Percentiles rank a stretch among this genome's conserved stretches.
Conservation (phyloP, 2,888 invertebrate genomes). For the Oxystoma pomonae region DNA sequence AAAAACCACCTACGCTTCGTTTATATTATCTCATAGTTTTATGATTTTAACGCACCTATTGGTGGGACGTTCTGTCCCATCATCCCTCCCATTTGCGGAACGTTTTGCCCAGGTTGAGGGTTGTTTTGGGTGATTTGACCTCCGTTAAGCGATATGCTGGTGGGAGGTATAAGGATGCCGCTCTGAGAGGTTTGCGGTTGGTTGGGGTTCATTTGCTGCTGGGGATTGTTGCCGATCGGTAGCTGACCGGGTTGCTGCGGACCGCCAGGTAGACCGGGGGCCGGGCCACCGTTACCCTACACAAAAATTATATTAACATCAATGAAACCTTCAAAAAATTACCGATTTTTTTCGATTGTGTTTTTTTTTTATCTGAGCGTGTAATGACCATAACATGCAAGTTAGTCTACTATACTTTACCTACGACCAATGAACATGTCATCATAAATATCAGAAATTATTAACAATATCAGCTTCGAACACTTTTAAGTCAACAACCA, state of each 20-base stretch:
- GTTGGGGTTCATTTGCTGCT: conserved; percentile 38
- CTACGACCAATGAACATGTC: too few relatives aligned
- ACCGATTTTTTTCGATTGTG: too few relatives aligned
- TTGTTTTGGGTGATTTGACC: conserved; percentile 56
- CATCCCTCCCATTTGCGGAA: conserved; percentile 36
- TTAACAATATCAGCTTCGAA: too few relatives aligned
- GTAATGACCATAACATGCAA: too few relatives aligned
- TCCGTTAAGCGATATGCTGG: conserved; percentile 56
- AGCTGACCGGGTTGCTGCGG: conserved; percentile 34
- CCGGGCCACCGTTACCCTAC: conserved; percentile 34
- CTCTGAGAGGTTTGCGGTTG: conserved; percentile 33
- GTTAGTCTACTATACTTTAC: too few relatives aligned
- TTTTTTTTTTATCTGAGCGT: too few relatives aligned
- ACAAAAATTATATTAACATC: too few relatives aligned
- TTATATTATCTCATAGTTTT: too few relatives aligned
- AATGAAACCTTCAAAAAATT: too few relatives aligned
- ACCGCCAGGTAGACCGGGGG: conserved; percentile 29
- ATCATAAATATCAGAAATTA: too few relatives aligned
- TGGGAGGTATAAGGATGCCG: conserved; percentile 53
- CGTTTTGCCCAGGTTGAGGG: conserved; percentile 35
- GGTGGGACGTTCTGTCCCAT: conserved; percentile 39
- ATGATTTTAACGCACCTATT: conserved; percentile 2
- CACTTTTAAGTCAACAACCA: too few relatives aligned
- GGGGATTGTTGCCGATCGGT: conserved; percentile 38
- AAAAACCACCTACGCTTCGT: too few relatives aligned